Conservation (phyloP, 2,113 vertebrate species). For the Corythaixoides concolor region DNA sequence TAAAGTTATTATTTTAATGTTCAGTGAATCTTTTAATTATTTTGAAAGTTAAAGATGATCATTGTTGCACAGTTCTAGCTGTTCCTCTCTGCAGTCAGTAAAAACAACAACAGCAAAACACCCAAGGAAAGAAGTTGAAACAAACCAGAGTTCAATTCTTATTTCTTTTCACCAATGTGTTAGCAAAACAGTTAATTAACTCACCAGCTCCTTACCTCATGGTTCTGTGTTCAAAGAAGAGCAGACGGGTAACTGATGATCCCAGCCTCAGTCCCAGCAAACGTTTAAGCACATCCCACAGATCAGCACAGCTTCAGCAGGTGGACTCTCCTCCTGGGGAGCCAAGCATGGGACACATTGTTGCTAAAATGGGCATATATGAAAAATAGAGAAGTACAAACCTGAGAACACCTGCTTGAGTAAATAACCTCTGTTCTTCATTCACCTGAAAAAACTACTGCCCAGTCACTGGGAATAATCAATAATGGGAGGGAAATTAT, state of each 20-base stretch:
- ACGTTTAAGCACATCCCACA: constrained; percentile 1
- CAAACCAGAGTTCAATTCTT: neutral
- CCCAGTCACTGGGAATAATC: neutral
- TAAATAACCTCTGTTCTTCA: neutral
- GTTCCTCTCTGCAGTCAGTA: neutral
- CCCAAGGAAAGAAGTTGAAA: neutral
- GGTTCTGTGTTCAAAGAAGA: neutral
- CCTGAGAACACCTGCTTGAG: neutral
- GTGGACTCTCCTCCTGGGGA: neutral
- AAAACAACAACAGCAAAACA: neutral
- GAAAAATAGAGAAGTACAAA: constrained; percentile 18
- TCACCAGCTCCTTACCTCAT: neutral
- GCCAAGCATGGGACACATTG: neutral
- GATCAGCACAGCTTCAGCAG: neutral
- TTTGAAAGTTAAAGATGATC: neutral
- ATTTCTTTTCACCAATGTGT: neutral
- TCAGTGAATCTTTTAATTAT: neutral
- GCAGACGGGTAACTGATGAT: neutral
- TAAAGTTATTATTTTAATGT: neutral
- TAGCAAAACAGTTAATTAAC: neutral
- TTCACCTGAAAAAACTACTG: neutral
- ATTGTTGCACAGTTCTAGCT: neutral
- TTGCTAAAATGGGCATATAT: neutral
- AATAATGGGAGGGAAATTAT: neutral
- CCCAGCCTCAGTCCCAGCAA: neutral